Conservation (phyloP, 2,888 invertebrate genomes). For the Drosophila fulvimacula region DNA sequence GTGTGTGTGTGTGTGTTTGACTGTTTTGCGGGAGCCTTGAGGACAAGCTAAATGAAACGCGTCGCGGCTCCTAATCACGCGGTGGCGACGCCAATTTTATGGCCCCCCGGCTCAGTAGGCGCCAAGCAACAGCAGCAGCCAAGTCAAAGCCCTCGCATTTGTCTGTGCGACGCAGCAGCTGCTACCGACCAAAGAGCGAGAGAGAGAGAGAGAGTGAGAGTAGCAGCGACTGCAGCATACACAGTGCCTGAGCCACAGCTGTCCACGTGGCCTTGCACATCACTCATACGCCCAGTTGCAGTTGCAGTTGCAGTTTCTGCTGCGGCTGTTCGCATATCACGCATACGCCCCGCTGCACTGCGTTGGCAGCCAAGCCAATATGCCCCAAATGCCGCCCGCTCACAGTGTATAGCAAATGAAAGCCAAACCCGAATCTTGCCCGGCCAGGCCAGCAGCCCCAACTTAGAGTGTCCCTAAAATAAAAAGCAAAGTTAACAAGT, state of each 20-base stretch:
- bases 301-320: no score
- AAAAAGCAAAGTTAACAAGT: constrained; percentile 79
- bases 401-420: constrained; percentile 15
- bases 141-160: constrained; percentile 47
- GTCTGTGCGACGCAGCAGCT: constrained; percentile 66
- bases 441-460: constrained; percentile 9
- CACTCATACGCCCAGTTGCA: no score
- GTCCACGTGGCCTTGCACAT: no score
- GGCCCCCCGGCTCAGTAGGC: constrained; percentile 57
- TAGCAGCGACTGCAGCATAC: constrained; percentile 1
- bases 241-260: no score
- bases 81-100: constrained; percentile 67
- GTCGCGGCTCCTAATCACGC: constrained; percentile 66
- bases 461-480: constrained; percentile 59
- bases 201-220: background rate
- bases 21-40: constrained; percentile 29
- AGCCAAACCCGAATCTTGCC: constrained; percentile 19
- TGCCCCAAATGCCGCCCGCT: background rate
- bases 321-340: no score
- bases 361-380: background rate
- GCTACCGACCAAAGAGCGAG: constrained; percentile 31
- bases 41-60: constrained; percentile 68
- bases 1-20: constrained; percentile 1
- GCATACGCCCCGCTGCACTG: background rate
- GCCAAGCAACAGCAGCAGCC: constrained; percentile 53